Conservation (phyloP, 2,888 invertebrate species). For the Pandemis corylana region DNA sequence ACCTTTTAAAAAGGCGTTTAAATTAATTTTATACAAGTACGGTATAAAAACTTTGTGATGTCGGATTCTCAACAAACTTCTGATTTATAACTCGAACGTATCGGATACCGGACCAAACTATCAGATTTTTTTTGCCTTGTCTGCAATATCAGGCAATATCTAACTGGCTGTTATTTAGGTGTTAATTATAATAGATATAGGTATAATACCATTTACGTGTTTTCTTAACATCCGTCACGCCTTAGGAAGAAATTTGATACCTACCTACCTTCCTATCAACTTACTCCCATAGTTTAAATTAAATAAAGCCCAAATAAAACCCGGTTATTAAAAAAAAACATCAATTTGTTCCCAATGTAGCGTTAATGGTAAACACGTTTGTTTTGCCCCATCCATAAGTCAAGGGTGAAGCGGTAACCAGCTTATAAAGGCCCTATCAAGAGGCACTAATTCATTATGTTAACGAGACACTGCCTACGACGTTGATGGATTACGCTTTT, state of each 20-base stretch:
- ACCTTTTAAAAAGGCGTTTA: background rate
- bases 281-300: background rate
- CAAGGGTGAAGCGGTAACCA: conserved; percentile 43
- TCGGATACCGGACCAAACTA: background rate
- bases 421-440: conserved; percentile 48
- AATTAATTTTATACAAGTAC: background rate
- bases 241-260: no score
- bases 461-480: conserved; percentile 78
- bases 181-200: no score
- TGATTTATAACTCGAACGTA: background rate
- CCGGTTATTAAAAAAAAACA: background rate
- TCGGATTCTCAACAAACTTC: background rate
- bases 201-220: no score
- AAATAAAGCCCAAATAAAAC: background rate
- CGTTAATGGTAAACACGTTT: conserved; percentile 8
- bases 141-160: no score
- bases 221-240: no score
- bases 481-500: conserved; percentile 77
- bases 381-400: conserved; percentile 35
- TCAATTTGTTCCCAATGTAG: conserved; percentile 1
- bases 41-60: background rate
- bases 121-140: background rate
- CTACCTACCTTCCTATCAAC: no score
- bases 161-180: no score
- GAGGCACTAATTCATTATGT: conserved; percentile 79